A percentile compares a stretch with the other conserved stretches of the same genome.
Evolutionary conservation across 2,888 invertebrate species (phyloP).

Genomic region (Rhodophaea formosa): DNA sequence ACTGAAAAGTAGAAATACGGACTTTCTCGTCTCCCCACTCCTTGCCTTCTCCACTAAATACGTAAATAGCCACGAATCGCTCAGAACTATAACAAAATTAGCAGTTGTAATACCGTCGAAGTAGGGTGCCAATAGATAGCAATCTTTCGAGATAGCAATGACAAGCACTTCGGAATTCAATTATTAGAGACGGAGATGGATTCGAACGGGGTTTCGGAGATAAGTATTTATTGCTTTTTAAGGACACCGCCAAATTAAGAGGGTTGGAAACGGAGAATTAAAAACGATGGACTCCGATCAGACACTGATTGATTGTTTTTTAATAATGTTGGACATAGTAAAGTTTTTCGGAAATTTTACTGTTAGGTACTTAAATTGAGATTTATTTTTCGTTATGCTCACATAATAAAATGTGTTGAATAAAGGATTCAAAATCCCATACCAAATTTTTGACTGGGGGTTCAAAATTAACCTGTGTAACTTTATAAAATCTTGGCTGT

Average conservation of each 20-base stretch:
- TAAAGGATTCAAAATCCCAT: no score
- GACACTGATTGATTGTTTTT: background rate
- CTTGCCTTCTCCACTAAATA: background rate
- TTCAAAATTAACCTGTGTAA: no score
- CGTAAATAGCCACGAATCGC: constrained; percentile 1
- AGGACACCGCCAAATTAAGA: background rate
- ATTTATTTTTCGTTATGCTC: no score
- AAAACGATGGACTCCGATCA: background rate
- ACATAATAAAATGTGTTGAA: no score
- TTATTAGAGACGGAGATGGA: constrained; percentile 11
- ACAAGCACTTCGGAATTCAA: constrained; percentile 16
- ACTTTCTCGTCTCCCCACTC: background rate
- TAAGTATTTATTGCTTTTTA: constrained; percentile 10
- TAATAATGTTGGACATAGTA: background rate
- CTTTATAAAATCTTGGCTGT: no score
- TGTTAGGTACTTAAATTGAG: no score
- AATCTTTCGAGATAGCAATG: constrained; percentile 12
- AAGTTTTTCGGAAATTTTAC: no score
- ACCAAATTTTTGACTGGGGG: no score
- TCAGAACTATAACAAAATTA: constrained; percentile 10
- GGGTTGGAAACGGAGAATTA: background rate
- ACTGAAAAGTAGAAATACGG: background rate
- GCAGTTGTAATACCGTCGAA: constrained; percentile 7
- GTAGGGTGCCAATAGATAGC: constrained; percentile 4
- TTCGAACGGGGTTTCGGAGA: background rate